phyloP scores from a whole-genome alignment of 2,888 invertebrate species.

The Imbricaverruca yamaguchii region DNA sequence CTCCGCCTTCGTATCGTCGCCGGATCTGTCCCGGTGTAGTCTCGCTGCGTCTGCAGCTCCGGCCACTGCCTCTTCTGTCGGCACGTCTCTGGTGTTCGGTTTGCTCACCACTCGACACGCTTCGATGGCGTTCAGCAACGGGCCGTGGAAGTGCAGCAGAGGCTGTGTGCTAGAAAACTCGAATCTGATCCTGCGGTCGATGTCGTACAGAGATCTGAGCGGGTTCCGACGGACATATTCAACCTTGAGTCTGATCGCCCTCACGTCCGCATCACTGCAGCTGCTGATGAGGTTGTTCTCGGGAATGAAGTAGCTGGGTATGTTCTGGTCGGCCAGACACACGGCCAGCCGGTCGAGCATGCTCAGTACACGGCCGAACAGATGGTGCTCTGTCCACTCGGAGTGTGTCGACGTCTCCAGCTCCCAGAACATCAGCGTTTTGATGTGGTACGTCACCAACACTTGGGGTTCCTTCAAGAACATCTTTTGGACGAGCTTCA shows the following conservation, averaged over 20 bases:
- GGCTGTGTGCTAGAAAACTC: not conserved
- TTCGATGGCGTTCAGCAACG: too few relatives aligned
- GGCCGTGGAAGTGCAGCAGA: not conserved
- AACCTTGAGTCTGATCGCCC: not conserved
- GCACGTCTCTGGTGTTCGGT: too few relatives aligned
- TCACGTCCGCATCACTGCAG: not conserved
- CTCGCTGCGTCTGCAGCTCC: too few relatives aligned
- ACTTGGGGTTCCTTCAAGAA: not conserved
- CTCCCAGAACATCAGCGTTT: not conserved
- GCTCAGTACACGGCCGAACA: not conserved
- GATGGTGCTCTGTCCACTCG: not conserved
- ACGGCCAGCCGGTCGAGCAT: slow-evolving; percentile 91
- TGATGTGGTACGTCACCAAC: not conserved
- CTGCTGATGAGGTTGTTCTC: not conserved
- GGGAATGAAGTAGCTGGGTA: not conserved
- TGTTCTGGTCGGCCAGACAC: slow-evolving; percentile 87
- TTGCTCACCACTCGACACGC: too few relatives aligned
- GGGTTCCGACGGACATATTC: not conserved
- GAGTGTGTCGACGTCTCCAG: not conserved
- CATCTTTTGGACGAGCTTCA: not conserved
- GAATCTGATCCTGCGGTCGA: not conserved
- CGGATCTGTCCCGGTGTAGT: too few relatives aligned
- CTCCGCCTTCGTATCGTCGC: too few relatives aligned
- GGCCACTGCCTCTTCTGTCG: too few relatives aligned
- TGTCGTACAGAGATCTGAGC: not conserved